phyloP scores from a whole-genome alignment of 2,113 vertebrate genomes.

The Lophius piscatorius region DNA sequence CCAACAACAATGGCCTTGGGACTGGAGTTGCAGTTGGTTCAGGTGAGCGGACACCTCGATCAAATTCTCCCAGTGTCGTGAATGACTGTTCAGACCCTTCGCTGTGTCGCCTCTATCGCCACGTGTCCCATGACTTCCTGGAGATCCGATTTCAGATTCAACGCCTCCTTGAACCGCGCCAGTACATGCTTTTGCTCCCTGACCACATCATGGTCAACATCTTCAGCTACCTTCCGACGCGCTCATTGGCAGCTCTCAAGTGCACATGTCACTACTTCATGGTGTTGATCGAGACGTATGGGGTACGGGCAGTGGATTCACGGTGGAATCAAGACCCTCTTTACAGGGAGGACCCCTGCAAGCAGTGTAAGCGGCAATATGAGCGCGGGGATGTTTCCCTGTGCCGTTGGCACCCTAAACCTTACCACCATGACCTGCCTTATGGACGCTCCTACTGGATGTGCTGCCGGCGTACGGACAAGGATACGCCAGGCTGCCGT shows the following conservation, averaged over 20 bases:
- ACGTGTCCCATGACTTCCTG: conserved; percentile 94
- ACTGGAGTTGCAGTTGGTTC: conserved; percentile 39
- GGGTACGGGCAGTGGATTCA: conserved; percentile 89
- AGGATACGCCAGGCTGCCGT: conserved; percentile 90
- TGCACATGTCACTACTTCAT: conserved; percentile 95
- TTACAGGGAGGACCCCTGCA: conserved; percentile 95
- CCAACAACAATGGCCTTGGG: conserved; percentile 62
- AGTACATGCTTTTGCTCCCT: conserved; percentile 94
- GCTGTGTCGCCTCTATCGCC: conserved; percentile 92
- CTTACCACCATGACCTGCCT: conserved; percentile 98
- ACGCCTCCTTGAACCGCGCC: conserved; percentile 90
- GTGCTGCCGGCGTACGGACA: conserved; percentile 92
- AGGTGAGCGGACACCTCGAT: conserved; percentile 51
- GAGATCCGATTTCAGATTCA: conserved; percentile 98
- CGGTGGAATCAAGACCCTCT: conserved; percentile 93
- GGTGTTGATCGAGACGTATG: conserved; percentile 89
- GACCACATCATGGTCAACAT: conserved; percentile 96
- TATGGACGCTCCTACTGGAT: conserved; percentile 99
- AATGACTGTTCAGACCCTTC: conserved; percentile 84
- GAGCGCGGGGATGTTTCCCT: conserved; percentile 93
- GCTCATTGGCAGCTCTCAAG: conserved; percentile 90
- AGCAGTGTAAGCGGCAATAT: conserved; percentile 93
- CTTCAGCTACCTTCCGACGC: conserved; percentile 91
- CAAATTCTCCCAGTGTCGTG: conserved; percentile 64
- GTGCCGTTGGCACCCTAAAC: conserved; percentile 98